Evolutionary conservation across 2,888 invertebrate genomes (phyloP).

Genomic region (Teinopalpus imperialis): DNA sequence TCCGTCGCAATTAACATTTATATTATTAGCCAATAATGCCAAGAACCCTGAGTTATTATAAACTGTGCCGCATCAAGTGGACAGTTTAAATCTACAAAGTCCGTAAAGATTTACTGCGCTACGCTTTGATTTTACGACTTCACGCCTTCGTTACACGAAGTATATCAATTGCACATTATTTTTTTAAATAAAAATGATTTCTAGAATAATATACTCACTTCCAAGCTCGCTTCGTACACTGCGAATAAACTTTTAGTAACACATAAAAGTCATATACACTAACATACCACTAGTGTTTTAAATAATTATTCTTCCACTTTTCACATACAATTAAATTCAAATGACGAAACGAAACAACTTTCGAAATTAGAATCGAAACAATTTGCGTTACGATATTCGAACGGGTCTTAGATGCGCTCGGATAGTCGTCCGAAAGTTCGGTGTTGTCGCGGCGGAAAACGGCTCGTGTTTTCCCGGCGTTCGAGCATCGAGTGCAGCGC

Average conservation of each 20-base stretch:
- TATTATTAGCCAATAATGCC: slow-evolving; percentile 54
- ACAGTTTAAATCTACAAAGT: slow-evolving; percentile 64
- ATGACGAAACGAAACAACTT: slow-evolving; percentile 26
- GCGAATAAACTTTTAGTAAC: slow-evolving; percentile 34
- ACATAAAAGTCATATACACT: slow-evolving; percentile 51
- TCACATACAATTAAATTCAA: slow-evolving; percentile 37
- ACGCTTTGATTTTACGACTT: slow-evolving; percentile 68
- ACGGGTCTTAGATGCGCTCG: slow-evolving; percentile 31
- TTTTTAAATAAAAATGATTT: slow-evolving; percentile 35
- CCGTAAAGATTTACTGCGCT: slow-evolving; percentile 69
- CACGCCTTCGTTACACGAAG: slow-evolving; percentile 48
- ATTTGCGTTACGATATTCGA: slow-evolving; percentile 47
- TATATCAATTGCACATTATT: slow-evolving; percentile 52
- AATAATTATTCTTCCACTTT: slow-evolving; percentile 42
- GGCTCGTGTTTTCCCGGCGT: slow-evolving; percentile 78
- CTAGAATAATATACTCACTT: slow-evolving; percentile 59
- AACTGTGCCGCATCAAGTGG: slow-evolving; percentile 66
- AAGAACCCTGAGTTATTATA: slow-evolving; percentile 60
- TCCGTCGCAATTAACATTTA: slow-evolving; percentile 38
- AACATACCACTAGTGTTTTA: slow-evolving; percentile 69
- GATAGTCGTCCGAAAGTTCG: slow-evolving; percentile 52
- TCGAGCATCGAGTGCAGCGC: slow-evolving; percentile 78
- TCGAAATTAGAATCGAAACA: slow-evolving; percentile 26
- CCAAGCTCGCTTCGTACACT: slow-evolving; percentile 44
- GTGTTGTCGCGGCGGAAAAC: slow-evolving; percentile 71